Evolutionary conservation across 2,113 vertebrate genomes (phyloP).

Genomic region (Limanda limanda): DNA sequence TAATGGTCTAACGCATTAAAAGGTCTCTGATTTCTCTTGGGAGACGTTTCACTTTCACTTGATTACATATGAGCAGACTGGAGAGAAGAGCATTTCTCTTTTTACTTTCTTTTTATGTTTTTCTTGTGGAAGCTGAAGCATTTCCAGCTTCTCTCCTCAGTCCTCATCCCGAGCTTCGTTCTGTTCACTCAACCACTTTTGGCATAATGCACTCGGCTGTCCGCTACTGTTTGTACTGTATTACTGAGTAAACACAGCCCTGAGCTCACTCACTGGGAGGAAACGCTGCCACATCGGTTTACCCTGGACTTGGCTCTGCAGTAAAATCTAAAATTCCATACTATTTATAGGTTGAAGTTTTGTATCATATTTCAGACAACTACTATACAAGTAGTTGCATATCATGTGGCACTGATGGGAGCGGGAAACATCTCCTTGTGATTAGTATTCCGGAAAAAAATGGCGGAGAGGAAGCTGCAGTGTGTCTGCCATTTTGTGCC

Average conservation of each 20-base stretch:
- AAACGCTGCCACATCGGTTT: slow-evolving; percentile 1
- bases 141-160: not conserved
- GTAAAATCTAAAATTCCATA: not conserved
- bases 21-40: slow-evolving; percentile 29
- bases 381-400: too few relatives aligned
- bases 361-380: too few relatives aligned
- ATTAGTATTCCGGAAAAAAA: slow-evolving; percentile 54
- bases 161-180: not conserved
- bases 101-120: not conserved
- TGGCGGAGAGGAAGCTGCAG: slow-evolving; percentile 26
- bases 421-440: slow-evolving; percentile 30
- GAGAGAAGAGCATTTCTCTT: not conserved
- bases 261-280: slow-evolving; percentile 12
- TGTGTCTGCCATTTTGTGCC: slow-evolving; percentile 56
- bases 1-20: slow-evolving; percentile 9
- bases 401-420: slow-evolving; percentile 17
- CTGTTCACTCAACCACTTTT: slow-evolving; percentile 12
- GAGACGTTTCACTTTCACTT: not conserved
- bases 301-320: not conserved
- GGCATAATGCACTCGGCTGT: slow-evolving; percentile 16
- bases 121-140: not conserved
- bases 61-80: slow-evolving; percentile 6
- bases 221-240: slow-evolving; percentile 11
- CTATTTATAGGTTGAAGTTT: too few relatives aligned
- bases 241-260: slow-evolving; percentile 10